Evolutionary conservation across 1,140 invertebrate species (phyloP), one percentile per base, ranked within the genome.

Genomic region (Notospermus geniculatus): DNA sequence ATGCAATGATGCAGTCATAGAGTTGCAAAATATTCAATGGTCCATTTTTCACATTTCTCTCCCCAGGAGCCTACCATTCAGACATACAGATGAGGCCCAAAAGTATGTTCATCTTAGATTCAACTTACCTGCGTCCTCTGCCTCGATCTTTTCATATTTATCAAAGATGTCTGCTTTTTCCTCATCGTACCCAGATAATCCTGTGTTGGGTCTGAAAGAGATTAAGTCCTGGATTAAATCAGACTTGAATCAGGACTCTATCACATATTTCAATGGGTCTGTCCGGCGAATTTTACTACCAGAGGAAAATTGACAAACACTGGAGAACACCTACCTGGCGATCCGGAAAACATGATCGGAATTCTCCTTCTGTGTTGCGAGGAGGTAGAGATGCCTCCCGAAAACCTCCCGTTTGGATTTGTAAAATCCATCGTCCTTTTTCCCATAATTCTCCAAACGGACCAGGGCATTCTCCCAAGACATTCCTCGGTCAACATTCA

Each of bases 181-280:
- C 62, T 77, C 73, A 19, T 78, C 77, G 67, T 76, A 71, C 9
- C 54, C 46, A 1, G 76, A 78, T 11, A 79, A 57, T n/a, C 77
- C 77, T 28, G 77, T 79, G 59, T 77, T 79, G 1, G 77, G 76
- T 65, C 77, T 79, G 60, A 23, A 70, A 66, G 36, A n/a, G n/a
- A n/a, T n/a, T n/a, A n/a, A n/a, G n/a, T n/a, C n/a, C n/a, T n/a
- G n/a, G n/a, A n/a, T n/a, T n/a, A n/a, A n/a, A n/a, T n/a, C n/a
- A n/a, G n/a, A n/a, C n/a, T n/a, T n/a, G n/a, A n/a, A n/a, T n/a
- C n/a, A n/a, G n/a, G n/a, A n/a, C n/a, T n/a, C n/a, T n/a, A n/a
- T n/a, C n/a, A n/a, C n/a, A n/a, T n/a, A n/a, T n/a, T n/a, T n/a
- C n/a, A n/a, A n/a, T n/a, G n/a, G n/a, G n/a, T n/a, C n/a, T n/a